These are phyloP conservation scores for Oreochromis aureus DNA, from an alignment of 2,113 vertebrate species.

Conservation along the genomic window DNA sequence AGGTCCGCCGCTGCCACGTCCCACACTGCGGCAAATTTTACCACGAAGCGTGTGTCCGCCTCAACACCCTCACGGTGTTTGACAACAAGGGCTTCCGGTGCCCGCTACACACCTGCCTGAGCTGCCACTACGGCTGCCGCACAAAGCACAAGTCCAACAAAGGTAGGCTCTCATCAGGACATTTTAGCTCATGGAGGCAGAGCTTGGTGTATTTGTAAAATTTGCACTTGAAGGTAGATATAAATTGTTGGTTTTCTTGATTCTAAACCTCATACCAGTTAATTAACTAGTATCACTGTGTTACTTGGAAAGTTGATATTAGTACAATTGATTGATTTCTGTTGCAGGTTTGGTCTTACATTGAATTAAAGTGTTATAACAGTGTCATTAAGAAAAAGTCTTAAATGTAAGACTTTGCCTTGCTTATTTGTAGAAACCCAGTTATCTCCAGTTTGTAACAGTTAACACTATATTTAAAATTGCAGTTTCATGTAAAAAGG, in stretches of 20 bases:
- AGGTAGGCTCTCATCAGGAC: constrained; percentile 67
- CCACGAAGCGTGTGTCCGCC: constrained; percentile 86
- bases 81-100: constrained; percentile 94
- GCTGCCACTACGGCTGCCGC: constrained; percentile 83
- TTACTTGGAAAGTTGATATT: not conserved
- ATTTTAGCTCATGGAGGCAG: not conserved
- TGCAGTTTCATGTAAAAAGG: not conserved
- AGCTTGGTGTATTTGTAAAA: not conserved
- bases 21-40: constrained; percentile 94
- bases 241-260: not conserved
- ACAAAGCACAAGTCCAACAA: constrained; percentile 81
- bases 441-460: not conserved
- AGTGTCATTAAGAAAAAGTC: not conserved
- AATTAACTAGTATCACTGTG: not conserved
- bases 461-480: not conserved
- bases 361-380: not conserved
- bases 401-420: not conserved
- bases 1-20: constrained; percentile 85
- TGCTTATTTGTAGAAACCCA: not conserved
- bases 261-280: not conserved
- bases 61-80: constrained; percentile 82
- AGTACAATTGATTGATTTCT: not conserved
- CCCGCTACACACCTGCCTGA: constrained; percentile 90
- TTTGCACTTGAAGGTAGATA: rapidly evolving
- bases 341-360: not conserved